Evolutionary conservation across 1,140 invertebrate genomes (phyloP), one percentile per base, ranked within the genome.

Genomic region (Eufriesea mexicana): DNA sequence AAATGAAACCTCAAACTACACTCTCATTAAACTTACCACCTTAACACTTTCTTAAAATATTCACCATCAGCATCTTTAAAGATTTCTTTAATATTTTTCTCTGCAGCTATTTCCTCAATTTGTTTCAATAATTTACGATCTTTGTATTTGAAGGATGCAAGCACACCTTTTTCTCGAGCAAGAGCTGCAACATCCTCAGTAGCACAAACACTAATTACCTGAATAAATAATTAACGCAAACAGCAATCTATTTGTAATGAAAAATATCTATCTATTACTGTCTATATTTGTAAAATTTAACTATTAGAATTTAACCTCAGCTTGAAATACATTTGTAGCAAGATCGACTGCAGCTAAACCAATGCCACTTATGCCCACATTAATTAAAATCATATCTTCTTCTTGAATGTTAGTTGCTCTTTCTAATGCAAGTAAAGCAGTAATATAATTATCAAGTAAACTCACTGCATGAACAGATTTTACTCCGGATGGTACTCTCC

Each of bases 311-410:
- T 51, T 59, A 59, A 96, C 96, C 92, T 96, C 94, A 25, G 95
- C 93, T 91, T 94, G 95, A 86, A 95, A 96, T 49, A 96, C 94
- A 91, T 96, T 96, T 51, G 94, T 94, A 25, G 95, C 95, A 71
- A 96, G 91, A 92, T 96, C 96, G 28, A 96, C 94, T 20, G 95
- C 95, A 74, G 96, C 96, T 71, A 96, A 89, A 47, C 96, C 96
- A 79, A 95, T 91, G 18, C 95, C 94, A 49, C 96, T 96, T 67
- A 95, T 93, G 55, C 96, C 95, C 35, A 96, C 95, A 81, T 96
- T 96, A 42, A 96, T 93, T 20, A 95, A 82, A 25, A 96, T 91
- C 51, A 93, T 94, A 81, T 96, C 94, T 73, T 95, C 92, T 79
- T 95, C 93, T 59, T 95, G 90, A 16, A 96, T 87, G 64, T 93